phyloP scores from a whole-genome alignment of 2,113 vertebrate species.

The Grantiella picta region DNA sequence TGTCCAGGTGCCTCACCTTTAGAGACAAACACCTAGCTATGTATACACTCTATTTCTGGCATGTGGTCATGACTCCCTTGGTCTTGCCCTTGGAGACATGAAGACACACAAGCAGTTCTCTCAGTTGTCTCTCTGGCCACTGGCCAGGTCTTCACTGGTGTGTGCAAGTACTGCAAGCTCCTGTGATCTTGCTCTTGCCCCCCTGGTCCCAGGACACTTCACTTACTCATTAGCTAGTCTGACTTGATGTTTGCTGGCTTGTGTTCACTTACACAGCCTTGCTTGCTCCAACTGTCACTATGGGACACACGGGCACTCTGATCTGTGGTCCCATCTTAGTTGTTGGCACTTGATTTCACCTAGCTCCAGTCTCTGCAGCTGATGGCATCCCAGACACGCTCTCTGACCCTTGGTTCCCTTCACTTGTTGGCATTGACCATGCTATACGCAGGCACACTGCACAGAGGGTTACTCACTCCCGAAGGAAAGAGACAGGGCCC shows the following conservation, averaged over 20 bases:
- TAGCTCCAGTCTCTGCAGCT: neutral
- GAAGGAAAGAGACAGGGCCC: neutral
- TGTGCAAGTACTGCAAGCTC: neutral
- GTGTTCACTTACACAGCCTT: neutral
- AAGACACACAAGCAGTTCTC: neutral
- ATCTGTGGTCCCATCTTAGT: neutral
- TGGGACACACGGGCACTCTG: neutral
- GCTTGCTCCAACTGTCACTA: neutral
- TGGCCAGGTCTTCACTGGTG: neutral
- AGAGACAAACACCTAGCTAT: neutral
- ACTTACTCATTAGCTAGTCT: fast-evolving
- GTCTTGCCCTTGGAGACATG: neutral
- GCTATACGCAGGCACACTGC: neutral
- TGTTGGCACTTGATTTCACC: neutral
- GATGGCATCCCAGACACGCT: neutral
- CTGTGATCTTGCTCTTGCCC: neutral
- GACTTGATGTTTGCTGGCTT: neutral
- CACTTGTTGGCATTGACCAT: neutral
- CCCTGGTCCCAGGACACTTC: neutral
- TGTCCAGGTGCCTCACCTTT: neutral
- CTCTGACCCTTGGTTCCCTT: neutral
- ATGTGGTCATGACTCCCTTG: neutral
- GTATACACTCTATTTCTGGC: neutral
- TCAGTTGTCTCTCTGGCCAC: neutral
- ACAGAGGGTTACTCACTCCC: neutral